Base-by-base conservation (phyloP, 1,140 invertebrate genomes). In the Cydia pomonella region DNA sequence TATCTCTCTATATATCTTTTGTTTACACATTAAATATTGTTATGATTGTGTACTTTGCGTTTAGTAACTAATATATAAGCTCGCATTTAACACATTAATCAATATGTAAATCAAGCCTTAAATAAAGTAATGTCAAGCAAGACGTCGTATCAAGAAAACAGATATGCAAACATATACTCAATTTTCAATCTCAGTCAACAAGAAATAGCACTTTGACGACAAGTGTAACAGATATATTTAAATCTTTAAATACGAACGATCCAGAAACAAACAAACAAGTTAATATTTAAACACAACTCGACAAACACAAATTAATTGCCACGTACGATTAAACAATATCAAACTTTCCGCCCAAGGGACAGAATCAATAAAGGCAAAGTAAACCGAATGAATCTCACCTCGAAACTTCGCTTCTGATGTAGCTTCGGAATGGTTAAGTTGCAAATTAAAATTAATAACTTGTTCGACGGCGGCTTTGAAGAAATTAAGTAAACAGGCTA, bases 241-340 rank as follows among this genome's bases (percentile, higher is more conserved):
- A 23, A 23, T 59, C n/a, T n/a, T n/a, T n/a, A 0, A 23, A 0
- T 21, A n/a, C 44, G 1, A 59, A 21, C 53, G 53, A 59, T 9
- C 7, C 53, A 3, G 12, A 47, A 47, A 59, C 18, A 59, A 53
- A 53, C 50, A 53, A 59, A 59, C 53, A 23, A 59, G 53, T 23
- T 23, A 59, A 59, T 59, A 66, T 66, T 66, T 29, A n/a, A 66
- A 66, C 23, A 66, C 23, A 27, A 21, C 53, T 59, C 21, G n/a
- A 27, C 23, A 66, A 66, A 29, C 63, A 29, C 64, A 38, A 69
- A 69, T 69, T 69, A 69, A 69, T 69, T 69, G 64, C 27, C 64
- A 69, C 64, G 64, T 69, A 69, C 64, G 64, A 69, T 69, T 69
- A 69, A 69, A 69, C 64, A 69, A 69, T 69, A 33, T 69, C 63